A percentile compares a stretch with the other conserved stretches of the same genome.
Evolutionary conservation across 2,113 vertebrate species (phyloP).

Genomic region (Phaethon lepturus): DNA sequence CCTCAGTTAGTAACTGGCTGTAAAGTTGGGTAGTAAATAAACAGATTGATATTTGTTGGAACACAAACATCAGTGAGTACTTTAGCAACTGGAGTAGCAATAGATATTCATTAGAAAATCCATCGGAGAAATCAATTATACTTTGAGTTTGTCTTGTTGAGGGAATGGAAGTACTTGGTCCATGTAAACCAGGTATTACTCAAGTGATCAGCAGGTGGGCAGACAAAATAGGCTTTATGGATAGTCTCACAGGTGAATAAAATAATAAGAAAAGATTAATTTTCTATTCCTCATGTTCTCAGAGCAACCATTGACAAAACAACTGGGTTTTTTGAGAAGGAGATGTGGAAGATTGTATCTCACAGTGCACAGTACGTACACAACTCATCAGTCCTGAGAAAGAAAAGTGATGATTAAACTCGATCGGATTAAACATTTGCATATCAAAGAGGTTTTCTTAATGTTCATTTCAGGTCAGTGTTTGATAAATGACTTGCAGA

Average conservation of each 20-base stretch:
- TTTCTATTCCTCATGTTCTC: background rate
- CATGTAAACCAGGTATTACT: background rate
- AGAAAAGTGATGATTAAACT: slow-evolving; percentile 48
- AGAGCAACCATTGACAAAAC: slow-evolving; percentile 30
- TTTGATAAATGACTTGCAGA: slow-evolving; percentile 55
- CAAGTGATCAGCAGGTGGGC: slow-evolving; percentile 13
- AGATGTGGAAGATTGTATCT: slow-evolving; percentile 4
- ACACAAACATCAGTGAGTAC: slow-evolving; percentile 28
- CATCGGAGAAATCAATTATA: slow-evolving; percentile 63
- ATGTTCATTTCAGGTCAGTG: slow-evolving; percentile 60
- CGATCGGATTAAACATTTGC: slow-evolving; percentile 35
- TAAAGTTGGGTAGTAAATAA: slow-evolving; percentile 23
- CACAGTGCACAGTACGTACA: background rate
- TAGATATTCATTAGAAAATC: slow-evolving; percentile 67
- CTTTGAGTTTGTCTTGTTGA: slow-evolving; percentile 39
- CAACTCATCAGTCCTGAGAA: slow-evolving; percentile 1
- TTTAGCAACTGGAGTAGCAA: slow-evolving; percentile 28
- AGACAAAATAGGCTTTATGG: slow-evolving; percentile 24
- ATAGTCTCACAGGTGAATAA: background rate
- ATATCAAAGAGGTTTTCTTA: slow-evolving; percentile 62
- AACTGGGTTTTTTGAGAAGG: background rate
- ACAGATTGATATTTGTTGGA: slow-evolving; percentile 29
- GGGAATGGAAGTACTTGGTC: slow-evolving; percentile 23
- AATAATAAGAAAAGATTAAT: slow-evolving; percentile 45
- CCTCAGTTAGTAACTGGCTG: background rate